These are phyloP conservation scores for Urocyon cinereoargenteus DNA, from an alignment of 2,797 vertebrate species.

Conservation along the genomic window DNA sequence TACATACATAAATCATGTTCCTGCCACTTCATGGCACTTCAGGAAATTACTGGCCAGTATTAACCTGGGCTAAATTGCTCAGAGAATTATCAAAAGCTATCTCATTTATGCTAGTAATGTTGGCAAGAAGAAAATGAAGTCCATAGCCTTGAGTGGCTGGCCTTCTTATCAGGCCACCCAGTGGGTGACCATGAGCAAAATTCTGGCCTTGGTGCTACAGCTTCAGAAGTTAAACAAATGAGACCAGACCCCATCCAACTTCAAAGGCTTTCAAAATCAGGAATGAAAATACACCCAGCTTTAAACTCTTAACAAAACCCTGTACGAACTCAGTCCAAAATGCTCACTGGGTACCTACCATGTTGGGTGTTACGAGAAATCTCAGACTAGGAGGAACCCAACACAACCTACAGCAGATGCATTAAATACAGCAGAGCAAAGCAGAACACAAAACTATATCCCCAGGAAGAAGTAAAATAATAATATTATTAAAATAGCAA, in stretches of 20 bases:
- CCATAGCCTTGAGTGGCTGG: neutral
- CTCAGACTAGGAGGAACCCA: neutral
- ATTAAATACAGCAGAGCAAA: neutral
- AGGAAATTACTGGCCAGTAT: constrained; percentile 52
- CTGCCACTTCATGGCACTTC: constrained; percentile 73
- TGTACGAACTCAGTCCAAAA: neutral
- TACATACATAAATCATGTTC: constrained; percentile 84
- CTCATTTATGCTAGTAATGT: neutral
- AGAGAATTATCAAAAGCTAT: neutral
- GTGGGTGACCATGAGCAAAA: neutral
- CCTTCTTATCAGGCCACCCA: neutral
- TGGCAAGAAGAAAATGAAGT: neutral
- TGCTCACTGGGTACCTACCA: neutral
- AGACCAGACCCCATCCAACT: neutral
- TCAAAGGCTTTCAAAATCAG: constrained; percentile 16
- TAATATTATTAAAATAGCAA: neutral
- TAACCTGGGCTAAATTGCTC: constrained; percentile 35
- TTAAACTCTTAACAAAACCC: constrained; percentile 40
- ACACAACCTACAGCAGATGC: neutral
- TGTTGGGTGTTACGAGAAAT: neutral
- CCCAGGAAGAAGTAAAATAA: neutral
- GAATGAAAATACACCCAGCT: neutral
- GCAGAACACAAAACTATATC: neutral
- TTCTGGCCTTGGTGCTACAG: neutral
- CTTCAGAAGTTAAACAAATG: constrained; percentile 8